Percentiles rank a stretch among this genome's conserved stretches.
Conservation (phyloP, 2,797 vertebrate species). For the Chaetodon trifasciatus region DNA sequence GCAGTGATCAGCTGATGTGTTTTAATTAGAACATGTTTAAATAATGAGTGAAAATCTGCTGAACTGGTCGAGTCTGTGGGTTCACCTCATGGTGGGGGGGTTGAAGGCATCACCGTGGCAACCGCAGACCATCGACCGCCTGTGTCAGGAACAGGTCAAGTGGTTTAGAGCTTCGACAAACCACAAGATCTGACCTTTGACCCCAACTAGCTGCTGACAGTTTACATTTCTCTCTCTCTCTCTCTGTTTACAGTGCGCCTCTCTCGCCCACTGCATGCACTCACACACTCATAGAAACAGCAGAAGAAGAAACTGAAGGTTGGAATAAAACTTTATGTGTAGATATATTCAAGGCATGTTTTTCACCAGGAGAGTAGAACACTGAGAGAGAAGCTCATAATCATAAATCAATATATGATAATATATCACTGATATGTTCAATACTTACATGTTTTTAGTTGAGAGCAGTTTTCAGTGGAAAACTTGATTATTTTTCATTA, state of each 20-base stretch:
- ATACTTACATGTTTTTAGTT: no score
- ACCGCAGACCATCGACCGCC: slow-evolving; percentile 53
- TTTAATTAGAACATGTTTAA: slow-evolving; percentile 11
- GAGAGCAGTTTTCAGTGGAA: no score
- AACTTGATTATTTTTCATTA: no score
- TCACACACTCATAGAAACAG: no score
- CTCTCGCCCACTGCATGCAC: no score
- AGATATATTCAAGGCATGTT: no score
- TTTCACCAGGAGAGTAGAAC: no score
- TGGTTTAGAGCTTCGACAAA: slow-evolving; percentile 59
- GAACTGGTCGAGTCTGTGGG: neutral
- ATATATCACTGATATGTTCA: no score
- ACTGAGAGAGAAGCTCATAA: no score
- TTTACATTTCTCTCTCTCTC: neutral
- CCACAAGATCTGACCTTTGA: slow-evolving; percentile 68
- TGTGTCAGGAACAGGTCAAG: slow-evolving; percentile 53
- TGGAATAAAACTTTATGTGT: neutral
- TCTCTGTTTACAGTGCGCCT: neutral
- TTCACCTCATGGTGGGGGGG: neutral
- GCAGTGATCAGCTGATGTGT: neutral
- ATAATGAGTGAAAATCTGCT: slow-evolving; percentile 9
- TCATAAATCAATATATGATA: neutral
- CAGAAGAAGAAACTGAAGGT: neutral
- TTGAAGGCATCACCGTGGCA: neutral
- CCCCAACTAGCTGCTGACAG: slow-evolving; percentile 36